Evolutionary conservation across 2,113 vertebrate genomes (phyloP).

Genomic region (Glareola pratincola): DNA sequence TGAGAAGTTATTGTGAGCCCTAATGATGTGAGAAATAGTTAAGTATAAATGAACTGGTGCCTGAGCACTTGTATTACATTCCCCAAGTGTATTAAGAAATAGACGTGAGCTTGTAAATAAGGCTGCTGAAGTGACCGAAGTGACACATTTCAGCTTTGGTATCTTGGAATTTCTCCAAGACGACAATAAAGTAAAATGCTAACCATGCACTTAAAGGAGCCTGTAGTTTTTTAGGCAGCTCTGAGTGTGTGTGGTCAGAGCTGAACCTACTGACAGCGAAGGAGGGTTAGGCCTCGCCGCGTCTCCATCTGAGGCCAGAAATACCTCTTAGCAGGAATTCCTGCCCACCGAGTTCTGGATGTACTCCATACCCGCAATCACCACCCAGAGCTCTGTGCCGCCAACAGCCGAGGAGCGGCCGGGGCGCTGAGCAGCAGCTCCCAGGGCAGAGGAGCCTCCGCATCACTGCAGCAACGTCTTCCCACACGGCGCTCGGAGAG

Average conservation of each 20-base stretch:
- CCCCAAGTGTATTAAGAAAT: accelerated
- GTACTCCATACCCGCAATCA: accelerated
- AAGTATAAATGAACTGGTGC: neutral
- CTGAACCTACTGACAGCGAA: neutral
- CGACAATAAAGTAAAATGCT: neutral
- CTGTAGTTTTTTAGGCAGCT: too few relatives aligned
- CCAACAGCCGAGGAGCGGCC: neutral
- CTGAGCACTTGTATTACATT: neutral
- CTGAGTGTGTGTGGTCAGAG: neutral
- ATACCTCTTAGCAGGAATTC: neutral
- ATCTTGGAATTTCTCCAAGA: accelerated
- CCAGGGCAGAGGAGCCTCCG: neutral
- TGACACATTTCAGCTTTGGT: neutral
- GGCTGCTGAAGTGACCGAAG: neutral
- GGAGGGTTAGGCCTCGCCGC: neutral
- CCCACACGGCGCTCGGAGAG: neutral
- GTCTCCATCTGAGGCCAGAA: accelerated
- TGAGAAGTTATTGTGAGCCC: neutral
- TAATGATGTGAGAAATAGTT: neutral
- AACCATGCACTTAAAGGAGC: neutral
- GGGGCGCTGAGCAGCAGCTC: accelerated
- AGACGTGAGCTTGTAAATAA: neutral
- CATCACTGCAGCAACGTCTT: accelerated
- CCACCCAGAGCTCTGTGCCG: too few relatives aligned
- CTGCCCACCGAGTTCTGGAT: neutral